Conservation (phyloP, 2,113 vertebrate species). For the Hiodon alosoides region DNA sequence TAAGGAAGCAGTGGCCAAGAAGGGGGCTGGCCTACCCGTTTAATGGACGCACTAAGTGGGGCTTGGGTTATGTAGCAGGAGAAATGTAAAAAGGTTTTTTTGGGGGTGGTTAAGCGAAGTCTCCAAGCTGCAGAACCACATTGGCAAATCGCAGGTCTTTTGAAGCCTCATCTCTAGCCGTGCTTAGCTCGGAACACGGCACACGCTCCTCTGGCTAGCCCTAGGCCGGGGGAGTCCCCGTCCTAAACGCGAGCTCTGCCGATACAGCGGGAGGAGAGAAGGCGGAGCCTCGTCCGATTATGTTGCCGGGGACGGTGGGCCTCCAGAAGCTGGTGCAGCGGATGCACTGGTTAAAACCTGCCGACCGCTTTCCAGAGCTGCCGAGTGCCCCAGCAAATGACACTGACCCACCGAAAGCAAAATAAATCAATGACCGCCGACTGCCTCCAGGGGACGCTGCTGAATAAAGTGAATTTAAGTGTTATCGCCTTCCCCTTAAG, state of each 20-base stretch:
- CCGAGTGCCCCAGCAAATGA: background rate
- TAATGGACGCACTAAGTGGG: slow-evolving; percentile 22
- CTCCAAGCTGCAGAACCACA: background rate
- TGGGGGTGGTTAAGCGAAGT: background rate
- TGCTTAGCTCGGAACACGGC: background rate
- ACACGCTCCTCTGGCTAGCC: no score
- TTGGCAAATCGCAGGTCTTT: background rate
- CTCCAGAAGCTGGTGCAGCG: no score
- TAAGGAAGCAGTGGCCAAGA: slow-evolving; percentile 37
- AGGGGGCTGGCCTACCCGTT: slow-evolving; percentile 32
- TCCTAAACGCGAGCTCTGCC: background rate
- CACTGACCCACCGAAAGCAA: background rate
- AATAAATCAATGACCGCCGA: slow-evolving; percentile 7
- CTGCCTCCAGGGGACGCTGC: background rate
- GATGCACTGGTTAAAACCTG: no score
- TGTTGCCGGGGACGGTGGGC: no score
- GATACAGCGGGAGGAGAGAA: background rate
- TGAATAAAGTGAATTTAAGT: background rate
- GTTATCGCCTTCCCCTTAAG: background rate
- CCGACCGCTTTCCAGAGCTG: no score
- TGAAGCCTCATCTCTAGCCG: background rate
- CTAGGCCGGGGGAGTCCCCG: background rate
- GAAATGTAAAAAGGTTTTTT: background rate
- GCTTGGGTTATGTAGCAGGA: background rate
- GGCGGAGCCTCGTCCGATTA: background rate